Conservation (phyloP, 2,797 vertebrate species). For the Syncerus caffer region DNA sequence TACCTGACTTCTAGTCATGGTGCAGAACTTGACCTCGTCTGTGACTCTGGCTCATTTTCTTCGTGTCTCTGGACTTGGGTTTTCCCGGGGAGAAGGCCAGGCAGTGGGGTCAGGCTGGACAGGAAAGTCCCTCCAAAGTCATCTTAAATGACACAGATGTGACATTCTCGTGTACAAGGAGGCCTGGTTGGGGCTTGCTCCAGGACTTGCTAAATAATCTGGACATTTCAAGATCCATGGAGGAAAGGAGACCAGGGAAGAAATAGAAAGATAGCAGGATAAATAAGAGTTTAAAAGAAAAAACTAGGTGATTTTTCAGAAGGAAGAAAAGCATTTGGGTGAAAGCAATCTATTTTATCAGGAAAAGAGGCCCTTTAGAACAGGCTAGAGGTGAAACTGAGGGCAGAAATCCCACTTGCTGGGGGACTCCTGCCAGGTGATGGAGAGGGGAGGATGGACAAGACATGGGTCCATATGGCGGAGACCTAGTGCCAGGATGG, state of each 20-base stretch:
- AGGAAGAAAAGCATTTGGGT: not conserved
- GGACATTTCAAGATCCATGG: not conserved
- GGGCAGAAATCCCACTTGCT: accelerated
- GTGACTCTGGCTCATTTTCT: not conserved
- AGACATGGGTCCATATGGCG: accelerated
- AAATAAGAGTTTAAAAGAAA: not conserved
- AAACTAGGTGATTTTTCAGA: not conserved
- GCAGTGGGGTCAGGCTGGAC: no score
- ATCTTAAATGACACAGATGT: not conserved
- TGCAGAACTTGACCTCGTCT: not conserved
- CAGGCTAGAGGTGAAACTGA: not conserved
- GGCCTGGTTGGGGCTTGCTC: not conserved
- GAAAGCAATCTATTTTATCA: not conserved
- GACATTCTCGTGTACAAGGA: not conserved
- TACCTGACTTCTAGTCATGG: accelerated
- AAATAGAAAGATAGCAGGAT: not conserved
- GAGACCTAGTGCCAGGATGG: accelerated
- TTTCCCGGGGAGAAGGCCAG: not conserved
- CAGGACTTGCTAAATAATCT: not conserved
- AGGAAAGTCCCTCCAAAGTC: not conserved
- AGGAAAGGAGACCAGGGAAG: not conserved
- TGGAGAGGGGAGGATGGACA: accelerated
- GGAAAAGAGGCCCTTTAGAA: not conserved
- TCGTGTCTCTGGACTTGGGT: not conserved
- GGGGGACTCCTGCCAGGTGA: no score